Conservation (phyloP, 2,797 vertebrate species). For the Cyclopterus lumpus region DNA sequence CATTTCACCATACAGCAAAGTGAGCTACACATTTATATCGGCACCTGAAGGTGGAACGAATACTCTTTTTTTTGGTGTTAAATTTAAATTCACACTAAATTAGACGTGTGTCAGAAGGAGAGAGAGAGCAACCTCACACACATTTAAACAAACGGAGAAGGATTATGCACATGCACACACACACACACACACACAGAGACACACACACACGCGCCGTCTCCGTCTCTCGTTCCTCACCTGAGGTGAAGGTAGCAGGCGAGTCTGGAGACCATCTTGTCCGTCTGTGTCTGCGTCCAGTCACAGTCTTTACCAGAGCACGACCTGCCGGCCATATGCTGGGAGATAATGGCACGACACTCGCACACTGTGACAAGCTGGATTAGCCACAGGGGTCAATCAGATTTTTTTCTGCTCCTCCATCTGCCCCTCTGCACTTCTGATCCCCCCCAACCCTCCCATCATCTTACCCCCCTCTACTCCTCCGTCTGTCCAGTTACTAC, state of each 20-base stretch:
- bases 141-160: background rate
- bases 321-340: slow-evolving; percentile 43
- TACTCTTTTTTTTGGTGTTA: background rate
- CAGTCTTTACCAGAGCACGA: slow-evolving; percentile 6
- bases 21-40: background rate
- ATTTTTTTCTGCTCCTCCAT: slow-evolving; percentile 56
- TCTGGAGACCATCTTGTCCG: slow-evolving; percentile 62
- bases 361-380: slow-evolving; percentile 62
- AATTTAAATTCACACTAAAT: background rate
- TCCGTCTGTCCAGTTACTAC: background rate
- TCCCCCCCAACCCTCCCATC: background rate
- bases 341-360: slow-evolving; percentile 36
- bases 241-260: slow-evolving; percentile 61
- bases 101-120: background rate
- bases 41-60: background rate
- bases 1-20: background rate
- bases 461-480: background rate
- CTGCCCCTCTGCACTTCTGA: slow-evolving; percentile 46
- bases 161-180: background rate
- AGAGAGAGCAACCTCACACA: background rate
- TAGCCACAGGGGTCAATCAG: slow-evolving; percentile 66
- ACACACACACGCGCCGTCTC: background rate
- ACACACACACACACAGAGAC: background rate
- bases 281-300: slow-evolving; percentile 1
- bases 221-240: slow-evolving; percentile 49